Conservation (phyloP, 2,888 invertebrate species). For the Thumatha senex region DNA sequence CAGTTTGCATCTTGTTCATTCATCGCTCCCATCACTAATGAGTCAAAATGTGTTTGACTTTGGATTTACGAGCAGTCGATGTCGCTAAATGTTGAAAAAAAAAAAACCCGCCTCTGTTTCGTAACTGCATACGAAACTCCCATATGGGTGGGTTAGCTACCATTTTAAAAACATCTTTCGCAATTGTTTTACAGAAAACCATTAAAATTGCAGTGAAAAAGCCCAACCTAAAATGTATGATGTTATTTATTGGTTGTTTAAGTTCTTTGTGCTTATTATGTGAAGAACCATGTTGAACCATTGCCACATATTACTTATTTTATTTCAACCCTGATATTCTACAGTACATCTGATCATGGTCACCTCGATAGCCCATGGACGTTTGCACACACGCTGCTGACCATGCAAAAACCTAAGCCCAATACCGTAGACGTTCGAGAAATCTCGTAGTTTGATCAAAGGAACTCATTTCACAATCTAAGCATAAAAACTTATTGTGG, state of each 20-base stretch:
- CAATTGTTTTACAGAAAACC: slow-evolving; percentile 36
- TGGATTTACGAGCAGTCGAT: slow-evolving; percentile 63
- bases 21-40: slow-evolving; percentile 66
- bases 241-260: neutral
- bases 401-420: too few species aligned
- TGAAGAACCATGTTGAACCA: too few species aligned
- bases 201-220: slow-evolving; percentile 10
- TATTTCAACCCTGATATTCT: too few species aligned
- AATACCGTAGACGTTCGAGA: too few species aligned
- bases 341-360: too few species aligned
- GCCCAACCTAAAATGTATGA: neutral
- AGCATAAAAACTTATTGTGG: too few species aligned
- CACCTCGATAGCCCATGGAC: too few species aligned
- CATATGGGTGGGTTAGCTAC: slow-evolving; percentile 43
- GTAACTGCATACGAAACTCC: slow-evolving; percentile 56
- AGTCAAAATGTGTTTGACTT: slow-evolving; percentile 58
- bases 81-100: slow-evolving; percentile 68
- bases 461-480: too few species aligned
- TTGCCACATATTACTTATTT: too few species aligned
- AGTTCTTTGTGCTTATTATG: neutral
- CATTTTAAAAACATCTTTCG: slow-evolving; percentile 51
- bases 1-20: slow-evolving; percentile 40
- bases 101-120: slow-evolving; percentile 61
- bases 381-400: too few species aligned
- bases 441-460: too few species aligned